Conservation (phyloP, 2,888 invertebrate species). For the Agrilus cyanescens region DNA sequence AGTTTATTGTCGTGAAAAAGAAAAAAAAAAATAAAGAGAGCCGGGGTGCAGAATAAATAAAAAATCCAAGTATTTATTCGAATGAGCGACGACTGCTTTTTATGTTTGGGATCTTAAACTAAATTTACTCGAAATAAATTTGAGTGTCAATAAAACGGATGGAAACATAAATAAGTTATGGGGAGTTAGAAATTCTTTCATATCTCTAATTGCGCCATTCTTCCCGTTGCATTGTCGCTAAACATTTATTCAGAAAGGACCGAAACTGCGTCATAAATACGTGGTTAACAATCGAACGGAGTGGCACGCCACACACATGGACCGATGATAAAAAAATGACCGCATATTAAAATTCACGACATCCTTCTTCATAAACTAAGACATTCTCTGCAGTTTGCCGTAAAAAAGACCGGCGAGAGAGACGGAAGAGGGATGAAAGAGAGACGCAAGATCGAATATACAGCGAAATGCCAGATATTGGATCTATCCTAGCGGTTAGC, state of each 20-base stretch:
- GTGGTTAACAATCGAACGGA: conserved; percentile 4
- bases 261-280: not conserved
- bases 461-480: conserved; percentile 12
- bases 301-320: conserved; percentile 6
- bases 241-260: conserved; percentile 6
- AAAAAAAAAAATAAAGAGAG: conserved; percentile 27
- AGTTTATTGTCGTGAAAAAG: conserved; percentile 29
- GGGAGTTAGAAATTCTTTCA: conserved; percentile 22
- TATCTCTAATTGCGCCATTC: conserved; percentile 20
- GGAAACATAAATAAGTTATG: conserved; percentile 29
- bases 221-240: conserved; percentile 14
- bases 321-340: conserved; percentile 11
- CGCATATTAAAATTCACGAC: conserved; percentile 15
- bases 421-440: conserved; percentile 4
- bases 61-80: conserved; percentile 31
- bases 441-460: conserved; percentile 15
- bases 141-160: conserved; percentile 29
- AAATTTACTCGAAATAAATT: conserved; percentile 29
- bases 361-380: conserved; percentile 12
- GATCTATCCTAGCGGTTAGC: conserved; percentile 21
- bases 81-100: conserved; percentile 29
- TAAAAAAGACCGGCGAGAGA: no score
- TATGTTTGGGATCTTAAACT: conserved; percentile 25
- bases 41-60: conserved; percentile 27
- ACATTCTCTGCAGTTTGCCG: conserved; percentile 4